Base-by-base conservation (phyloP, 1,140 invertebrate species). In the Camponotus floridanus region DNA sequence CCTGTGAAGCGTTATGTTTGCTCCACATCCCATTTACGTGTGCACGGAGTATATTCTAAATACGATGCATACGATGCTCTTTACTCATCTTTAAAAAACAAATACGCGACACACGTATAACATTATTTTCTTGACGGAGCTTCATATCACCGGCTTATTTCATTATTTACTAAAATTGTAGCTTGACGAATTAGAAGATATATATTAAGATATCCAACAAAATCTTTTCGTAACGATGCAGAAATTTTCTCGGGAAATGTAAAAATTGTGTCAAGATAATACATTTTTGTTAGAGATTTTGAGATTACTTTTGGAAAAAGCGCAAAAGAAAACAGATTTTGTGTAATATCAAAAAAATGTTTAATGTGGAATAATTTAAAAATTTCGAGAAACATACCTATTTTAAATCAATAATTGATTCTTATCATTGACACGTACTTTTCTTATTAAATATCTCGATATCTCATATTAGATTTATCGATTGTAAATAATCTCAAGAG, bases 151-250 rank as follows among this genome's bases (percentile, higher is more conserved):
- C 67, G 59, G 36, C 71, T 73, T 81, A 81, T 80, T 71, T 59
- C 45, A 8, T 71, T 51, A 48, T 73, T 81, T 61, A 70, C 55
- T 68, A 57, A 80, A 80, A 80, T 80, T 80, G 4, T 55, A 55
- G 45, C n/a, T 68, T 80, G 39, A 68, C 39, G 48, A 64, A 33
- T 26, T 26, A 26, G n/a, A n/a, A 26, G 26, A 51, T 31, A 18
- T 15, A 42, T 33, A 80, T 80, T 68, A 68, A 79, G 31, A 79
- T 55, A 13, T 21, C 0, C 3, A 42, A 39, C 26, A 13, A 45
- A 21, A 21, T 45, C 7, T 48, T 51, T 21, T 31, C 36, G 26
- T 31, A 21, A 80, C 68, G 70, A 70, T 55, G 48, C 8, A 42
- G 55, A 67, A 79, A 36, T 26, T 18, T 64, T 45, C 42, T 9